Conservation (phyloP, 2,888 invertebrate species). For the Drosophila robusta region DNA sequence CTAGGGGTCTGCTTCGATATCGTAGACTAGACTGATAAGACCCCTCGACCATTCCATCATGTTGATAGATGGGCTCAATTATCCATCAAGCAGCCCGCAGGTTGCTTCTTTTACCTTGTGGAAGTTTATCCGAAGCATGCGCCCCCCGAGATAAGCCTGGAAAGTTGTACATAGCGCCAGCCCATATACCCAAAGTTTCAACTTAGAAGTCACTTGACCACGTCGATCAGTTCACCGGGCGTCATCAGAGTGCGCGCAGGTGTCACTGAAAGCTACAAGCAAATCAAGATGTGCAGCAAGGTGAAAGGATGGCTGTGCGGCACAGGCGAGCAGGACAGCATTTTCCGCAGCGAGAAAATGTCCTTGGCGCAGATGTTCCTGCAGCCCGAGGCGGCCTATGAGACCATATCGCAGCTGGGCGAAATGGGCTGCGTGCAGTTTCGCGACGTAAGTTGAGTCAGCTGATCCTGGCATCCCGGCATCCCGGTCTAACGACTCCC, state of each 20-base stretch:
- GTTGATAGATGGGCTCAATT: conserved; percentile 62
- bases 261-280: conserved; percentile 22
- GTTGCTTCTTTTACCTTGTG: conserved; percentile 26
- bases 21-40: conserved; percentile 47
- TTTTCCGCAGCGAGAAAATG: conserved; percentile 96
- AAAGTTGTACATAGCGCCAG: conserved; percentile 43
- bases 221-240: conserved; percentile 63
- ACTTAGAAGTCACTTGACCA: conserved; percentile 66
- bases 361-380: conserved; percentile 96
- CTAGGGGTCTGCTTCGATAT: conserved; percentile 1
- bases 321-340: conserved; percentile 86
- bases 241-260: conserved; percentile 40
- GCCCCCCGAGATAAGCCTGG: conserved; percentile 59
- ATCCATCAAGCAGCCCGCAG: conserved; percentile 29
- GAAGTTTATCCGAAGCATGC: conserved; percentile 57
- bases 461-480: background rate
- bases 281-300: conserved; percentile 32
- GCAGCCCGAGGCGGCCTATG: conserved; percentile 97
- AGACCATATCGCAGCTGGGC: conserved; percentile 95
- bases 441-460: conserved; percentile 91
- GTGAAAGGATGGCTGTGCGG: conserved; percentile 53
- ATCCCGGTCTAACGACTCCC: background rate
- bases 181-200: conserved; percentile 33
- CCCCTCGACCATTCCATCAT: conserved; percentile 43
- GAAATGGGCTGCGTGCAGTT: conserved; percentile 97